phyloP scores from a whole-genome alignment of 2,797 vertebrate genomes.

The Platalea minor region DNA sequence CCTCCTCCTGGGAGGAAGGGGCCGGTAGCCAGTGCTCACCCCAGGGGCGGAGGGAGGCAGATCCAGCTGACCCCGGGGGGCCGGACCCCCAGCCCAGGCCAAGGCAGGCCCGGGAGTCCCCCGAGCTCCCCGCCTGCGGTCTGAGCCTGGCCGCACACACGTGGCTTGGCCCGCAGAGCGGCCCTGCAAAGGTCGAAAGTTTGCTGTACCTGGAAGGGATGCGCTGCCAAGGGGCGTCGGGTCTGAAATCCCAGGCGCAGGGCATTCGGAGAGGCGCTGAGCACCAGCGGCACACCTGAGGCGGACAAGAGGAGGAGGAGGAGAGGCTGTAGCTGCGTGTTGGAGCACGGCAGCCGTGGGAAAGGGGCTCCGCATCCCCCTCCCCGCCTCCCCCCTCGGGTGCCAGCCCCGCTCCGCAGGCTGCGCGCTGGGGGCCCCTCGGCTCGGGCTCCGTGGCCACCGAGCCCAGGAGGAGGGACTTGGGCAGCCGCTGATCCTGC shows the following conservation, averaged over 20 bases:
- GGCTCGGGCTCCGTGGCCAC: background rate
- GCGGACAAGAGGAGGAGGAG: background rate
- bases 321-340: accelerated
- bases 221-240: accelerated
- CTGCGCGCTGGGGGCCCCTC: background rate
- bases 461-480: background rate
- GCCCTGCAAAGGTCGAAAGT: background rate
- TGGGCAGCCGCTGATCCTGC: background rate
- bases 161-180: background rate
- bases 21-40: background rate
- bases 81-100: background rate
- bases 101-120: background rate
- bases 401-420: background rate
- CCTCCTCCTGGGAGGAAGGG: background rate
- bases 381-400: background rate
- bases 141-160: background rate
- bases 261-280: accelerated
- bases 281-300: background rate
- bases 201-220: background rate
- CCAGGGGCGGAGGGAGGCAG: background rate
- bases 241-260: accelerated
- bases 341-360: accelerated
- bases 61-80: background rate
- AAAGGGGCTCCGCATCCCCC: background rate
- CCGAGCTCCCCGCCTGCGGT: accelerated